phyloP scores from a whole-genome alignment of 2,888 invertebrate species.

The Lithosia quadra region DNA sequence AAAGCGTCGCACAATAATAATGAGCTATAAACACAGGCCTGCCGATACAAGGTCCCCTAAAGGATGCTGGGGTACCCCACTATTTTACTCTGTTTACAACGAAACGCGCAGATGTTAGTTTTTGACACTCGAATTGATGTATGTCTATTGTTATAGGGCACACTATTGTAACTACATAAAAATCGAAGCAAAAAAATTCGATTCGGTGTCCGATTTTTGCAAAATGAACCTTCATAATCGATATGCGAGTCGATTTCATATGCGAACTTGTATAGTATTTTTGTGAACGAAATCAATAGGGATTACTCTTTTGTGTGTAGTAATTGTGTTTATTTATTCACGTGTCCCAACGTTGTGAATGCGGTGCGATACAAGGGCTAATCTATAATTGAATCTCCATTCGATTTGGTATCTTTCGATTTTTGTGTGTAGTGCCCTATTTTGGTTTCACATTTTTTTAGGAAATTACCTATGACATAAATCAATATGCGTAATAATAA shows the following conservation, averaged over 20 bases:
- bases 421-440: constrained; percentile 64
- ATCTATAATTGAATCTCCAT: constrained; percentile 86
- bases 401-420: constrained; percentile 79
- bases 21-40: constrained; percentile 84
- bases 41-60: constrained; percentile 71
- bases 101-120: constrained; percentile 86
- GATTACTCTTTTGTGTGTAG: constrained; percentile 81
- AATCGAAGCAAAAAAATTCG: constrained; percentile 75
- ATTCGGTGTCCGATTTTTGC: constrained; percentile 73
- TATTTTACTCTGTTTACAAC: constrained; percentile 81
- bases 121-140: constrained; percentile 87
- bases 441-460: constrained; percentile 46
- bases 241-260: constrained; percentile 68
- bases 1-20: constrained; percentile 83
- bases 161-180: constrained; percentile 76
- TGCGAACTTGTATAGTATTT: constrained; percentile 64
- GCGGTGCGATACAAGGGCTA: constrained; percentile 81
- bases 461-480: constrained; percentile 26
- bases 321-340: constrained; percentile 87
- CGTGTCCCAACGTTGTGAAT: constrained; percentile 82
- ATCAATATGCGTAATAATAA: constrained; percentile 29
- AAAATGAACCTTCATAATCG: constrained; percentile 72
- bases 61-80: constrained; percentile 75
- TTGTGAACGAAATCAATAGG: constrained; percentile 77
- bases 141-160: constrained; percentile 77